Percentiles rank a stretch among this genome's conserved stretches.
Conservation (phyloP, 2,888 invertebrate species). For the Plusia festucae region DNA sequence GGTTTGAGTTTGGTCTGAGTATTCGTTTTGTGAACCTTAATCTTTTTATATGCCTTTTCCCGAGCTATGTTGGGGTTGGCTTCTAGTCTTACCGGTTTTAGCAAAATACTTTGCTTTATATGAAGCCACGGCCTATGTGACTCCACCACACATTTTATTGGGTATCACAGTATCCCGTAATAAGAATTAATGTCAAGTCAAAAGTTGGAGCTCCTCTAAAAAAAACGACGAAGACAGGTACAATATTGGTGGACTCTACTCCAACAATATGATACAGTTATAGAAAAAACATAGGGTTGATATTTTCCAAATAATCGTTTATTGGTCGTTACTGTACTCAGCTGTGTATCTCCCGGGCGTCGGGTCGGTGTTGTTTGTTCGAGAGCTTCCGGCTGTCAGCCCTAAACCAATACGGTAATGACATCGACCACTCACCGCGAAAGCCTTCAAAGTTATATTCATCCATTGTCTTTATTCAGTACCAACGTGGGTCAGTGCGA, state of each 20-base stretch:
- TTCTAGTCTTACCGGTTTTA: too few species aligned
- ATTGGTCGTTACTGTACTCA: slow-evolving; percentile 54
- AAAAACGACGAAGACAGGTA: background rate
- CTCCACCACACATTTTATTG: too few species aligned
- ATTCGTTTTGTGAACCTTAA: background rate
- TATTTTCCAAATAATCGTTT: slow-evolving; percentile 57
- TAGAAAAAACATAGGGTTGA: slow-evolving; percentile 35
- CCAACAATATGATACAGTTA: slow-evolving; percentile 7
- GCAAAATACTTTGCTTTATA: too few species aligned
- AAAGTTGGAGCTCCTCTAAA: too few species aligned
- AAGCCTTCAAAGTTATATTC: slow-evolving; percentile 67
- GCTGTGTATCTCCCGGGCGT: slow-evolving; percentile 61
- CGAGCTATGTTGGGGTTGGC: too few species aligned
- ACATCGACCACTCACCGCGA: slow-evolving; percentile 70
- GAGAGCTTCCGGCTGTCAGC: slow-evolving; percentile 71
- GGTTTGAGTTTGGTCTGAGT: background rate
- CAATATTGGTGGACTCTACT: background rate
- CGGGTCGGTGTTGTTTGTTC: slow-evolving; percentile 67
- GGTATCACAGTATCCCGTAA: too few species aligned
- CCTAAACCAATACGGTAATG: slow-evolving; percentile 79
- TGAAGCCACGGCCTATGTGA: too few species aligned
- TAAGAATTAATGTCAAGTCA: too few species aligned
- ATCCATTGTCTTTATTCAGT: slow-evolving; percentile 67
- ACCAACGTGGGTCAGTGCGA: slow-evolving; percentile 58
- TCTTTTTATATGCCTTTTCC: too few species aligned